Base-by-base conservation (phyloP, 2,888 invertebrate genomes). In the Keiferia lycopersicella region DNA sequence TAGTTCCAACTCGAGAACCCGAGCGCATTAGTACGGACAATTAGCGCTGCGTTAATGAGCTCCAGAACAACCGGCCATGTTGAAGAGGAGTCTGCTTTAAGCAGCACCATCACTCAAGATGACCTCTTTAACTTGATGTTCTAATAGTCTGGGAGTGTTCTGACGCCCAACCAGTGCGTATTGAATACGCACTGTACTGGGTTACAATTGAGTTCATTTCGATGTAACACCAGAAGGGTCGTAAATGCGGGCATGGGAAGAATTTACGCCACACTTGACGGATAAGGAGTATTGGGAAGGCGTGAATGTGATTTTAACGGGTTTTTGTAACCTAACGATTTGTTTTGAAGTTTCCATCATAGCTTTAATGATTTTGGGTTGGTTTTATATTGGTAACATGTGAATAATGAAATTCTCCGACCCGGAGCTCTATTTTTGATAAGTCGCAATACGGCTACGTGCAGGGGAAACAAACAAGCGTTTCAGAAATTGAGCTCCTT, bases 21-120 rank as follows among this genome's bases (percentile, higher is more conserved):
- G 76, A 79, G 82, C 75, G 82, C 85, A 88, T 88, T 88, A 89
- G 89, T 84, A 78, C 76, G 81, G 77, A 83, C 84, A 90, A 90
- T 91, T 90, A 88, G 86, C 84, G 81, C 77, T 80, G 73, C 77
- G 88, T 87, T 90, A 90, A 90, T 88, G 87, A 88, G 86, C 81
- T 84, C 77, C 76, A 79, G 81, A 74, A 80, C 79, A 84, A 73
- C 79, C 84, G 81, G 64, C 82, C 74, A 81, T 78, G 80, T 83
- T 73, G 69, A 71, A 78, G 73, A 73, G 67, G 66, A 66, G 2
- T 72, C 56, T 65, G 64, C 68, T 64, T 66, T 66, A 65, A 67
- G 68, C 70, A 73, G 65, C 51, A 68, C 68, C 72, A 69, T 65
- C 69, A 11, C 64, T 65, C 66, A 69, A 64, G 69, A 73, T 72